Evolutionary conservation across 1,140 invertebrate genomes (phyloP).

Genomic region (Mycetomoellerius zeteki): DNA sequence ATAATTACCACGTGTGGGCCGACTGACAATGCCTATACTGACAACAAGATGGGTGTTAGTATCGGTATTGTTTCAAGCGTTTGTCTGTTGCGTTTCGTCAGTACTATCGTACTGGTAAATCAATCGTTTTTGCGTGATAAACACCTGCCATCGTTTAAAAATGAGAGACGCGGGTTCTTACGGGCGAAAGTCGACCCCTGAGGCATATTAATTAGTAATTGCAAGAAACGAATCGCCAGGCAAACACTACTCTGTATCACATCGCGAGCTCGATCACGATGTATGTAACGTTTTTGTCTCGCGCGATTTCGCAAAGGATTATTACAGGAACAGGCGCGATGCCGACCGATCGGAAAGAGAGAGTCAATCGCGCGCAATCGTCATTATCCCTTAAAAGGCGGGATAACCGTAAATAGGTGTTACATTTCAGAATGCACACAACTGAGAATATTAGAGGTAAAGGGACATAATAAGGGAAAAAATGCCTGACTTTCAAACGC

Average conservation of each 20-base stretch:
- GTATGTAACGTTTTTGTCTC: constrained; percentile 30
- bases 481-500: background rate
- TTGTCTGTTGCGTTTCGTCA: constrained; percentile 41
- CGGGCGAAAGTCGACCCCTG: constrained; percentile 69
- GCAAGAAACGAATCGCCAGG: constrained; percentile 67
- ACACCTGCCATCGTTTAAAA: constrained; percentile 63
- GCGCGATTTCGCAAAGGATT: constrained; percentile 43
- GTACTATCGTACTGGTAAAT: constrained; percentile 66
- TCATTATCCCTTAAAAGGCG: constrained; percentile 54
- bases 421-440: constrained; percentile 25
- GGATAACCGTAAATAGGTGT: constrained; percentile 33
- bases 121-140: constrained; percentile 64
- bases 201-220: constrained; percentile 76
- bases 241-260: constrained; percentile 47
- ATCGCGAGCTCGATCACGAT: constrained; percentile 21
- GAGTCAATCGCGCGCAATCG: constrained; percentile 51
- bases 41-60: background rate
- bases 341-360: constrained; percentile 30
- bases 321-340: constrained; percentile 37
- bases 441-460: constrained; percentile 29
- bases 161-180: constrained; percentile 16
- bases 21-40: constrained; percentile 20
- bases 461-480: constrained; percentile 1
- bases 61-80: constrained; percentile 74
- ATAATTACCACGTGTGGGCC: constrained; percentile 79